Base-by-base conservation (phyloP, 2,888 invertebrate species). In the Drosophila macrothrix region DNA sequence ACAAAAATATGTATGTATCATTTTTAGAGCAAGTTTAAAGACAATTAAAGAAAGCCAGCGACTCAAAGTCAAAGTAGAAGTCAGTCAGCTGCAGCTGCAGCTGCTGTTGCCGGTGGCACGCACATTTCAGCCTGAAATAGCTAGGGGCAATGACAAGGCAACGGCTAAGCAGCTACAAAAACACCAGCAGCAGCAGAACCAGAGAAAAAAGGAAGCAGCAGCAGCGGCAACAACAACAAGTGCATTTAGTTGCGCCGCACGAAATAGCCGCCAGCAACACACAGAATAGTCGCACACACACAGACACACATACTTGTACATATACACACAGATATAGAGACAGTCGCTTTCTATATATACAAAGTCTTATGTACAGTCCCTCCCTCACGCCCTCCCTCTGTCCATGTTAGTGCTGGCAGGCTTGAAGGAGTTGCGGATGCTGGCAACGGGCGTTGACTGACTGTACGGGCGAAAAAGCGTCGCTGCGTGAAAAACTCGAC, bases 221-320 rank as follows among this genome's bases (percentile, higher is more conserved):
- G 31, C 54, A 39, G 33, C 62, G 64, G 10, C 58, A 76, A 66
- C 76, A 74, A 78, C 76, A 84, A 76, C 80, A 84, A 85, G 82
- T 85, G 88, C 86, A 85, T 88, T 85, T 85, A 88, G 85, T 88
- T 88, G 86, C 86, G 80, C 80, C 83, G 74, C 76, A 76, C 70
- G 76, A 78, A 86, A 88, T 63, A 43, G 65, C 88, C 80, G 39
- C 46, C 35, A 65, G 85, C 78, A 63, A 62, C 35, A 67, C 50
- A 67, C 60, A 77, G 72, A 72, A 73, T 73, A 78, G 76, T 76
- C 63, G 14, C 60, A 46, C 54, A 74, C 37, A 73, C 55, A 73
- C 52, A 71, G 10, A 71, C 10, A 63, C 25, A 63, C 33, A 46
- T 35, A 59, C 25, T 14, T 7, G 2, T 22, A 16, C 4, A 25